phyloP scores from a whole-genome alignment of 2,888 invertebrate genomes.

The Digitonthophagus gazella region DNA sequence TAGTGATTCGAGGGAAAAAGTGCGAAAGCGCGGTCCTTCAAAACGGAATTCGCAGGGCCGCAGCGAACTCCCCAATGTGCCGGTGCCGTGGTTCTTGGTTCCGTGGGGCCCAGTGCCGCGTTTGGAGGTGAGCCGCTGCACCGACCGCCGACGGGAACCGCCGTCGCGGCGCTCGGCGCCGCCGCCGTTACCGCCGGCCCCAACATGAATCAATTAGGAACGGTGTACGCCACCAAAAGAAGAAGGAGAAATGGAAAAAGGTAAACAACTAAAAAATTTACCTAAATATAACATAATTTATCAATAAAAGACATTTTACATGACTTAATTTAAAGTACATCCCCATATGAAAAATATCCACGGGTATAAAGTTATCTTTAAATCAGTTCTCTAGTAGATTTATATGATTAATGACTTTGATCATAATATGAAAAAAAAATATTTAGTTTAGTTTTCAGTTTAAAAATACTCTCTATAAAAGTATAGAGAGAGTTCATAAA shows the following conservation, averaged over 20 bases:
- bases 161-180: constrained; percentile 46
- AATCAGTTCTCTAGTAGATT: too few relatives aligned
- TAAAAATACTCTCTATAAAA: too few relatives aligned
- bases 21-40: constrained; percentile 30
- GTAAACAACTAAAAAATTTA: constrained; percentile 52
- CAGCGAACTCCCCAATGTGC: constrained; percentile 47
- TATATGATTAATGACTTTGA: too few relatives aligned
- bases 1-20: background rate
- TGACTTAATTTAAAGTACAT: too few relatives aligned
- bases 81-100: constrained; percentile 20
- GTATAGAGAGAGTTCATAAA: too few relatives aligned
- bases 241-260: constrained; percentile 94
- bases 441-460: too few relatives aligned
- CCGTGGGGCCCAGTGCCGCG: constrained; percentile 38
- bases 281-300: background rate
- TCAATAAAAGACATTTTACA: background rate
- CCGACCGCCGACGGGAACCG: constrained; percentile 42
- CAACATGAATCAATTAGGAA: constrained; percentile 84
- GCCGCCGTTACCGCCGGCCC: background rate
- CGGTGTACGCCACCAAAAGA: constrained; percentile 95
- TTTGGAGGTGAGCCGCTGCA: constrained; percentile 45
- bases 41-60: constrained; percentile 47
- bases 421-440: too few relatives aligned
- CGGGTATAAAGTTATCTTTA: too few relatives aligned
- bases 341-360: too few relatives aligned